Base-by-base conservation (phyloP, 2,888 invertebrate genomes). In the Lordiphosa fenestrarum region DNA sequence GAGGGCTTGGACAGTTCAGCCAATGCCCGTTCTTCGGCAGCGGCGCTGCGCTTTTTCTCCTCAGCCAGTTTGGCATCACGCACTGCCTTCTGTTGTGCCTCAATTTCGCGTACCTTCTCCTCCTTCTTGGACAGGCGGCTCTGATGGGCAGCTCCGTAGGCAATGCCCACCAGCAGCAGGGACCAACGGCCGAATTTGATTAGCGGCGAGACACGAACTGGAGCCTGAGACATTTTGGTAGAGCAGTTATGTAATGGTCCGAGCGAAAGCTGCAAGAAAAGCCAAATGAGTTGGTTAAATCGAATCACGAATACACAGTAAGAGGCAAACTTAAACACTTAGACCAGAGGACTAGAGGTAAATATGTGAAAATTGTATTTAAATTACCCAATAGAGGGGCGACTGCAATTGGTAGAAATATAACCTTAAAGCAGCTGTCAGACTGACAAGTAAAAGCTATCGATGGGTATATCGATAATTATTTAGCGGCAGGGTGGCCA, bases 141-240 rank as follows among this genome's bases (percentile, higher is more conserved):
- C 71, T 95, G 94, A 88, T 95, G 92, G 87, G 93, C 92, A 0
- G 93, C 92, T 49, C 96, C 96, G 73, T 95, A 96, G 0, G 93
- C 85, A 66, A 96, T 90, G 30, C 96, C 96, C 0, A 92, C 90
- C 0, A 92, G 87, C 3, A 96, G 91, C 84, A 96, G 91, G 54
- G 94, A 93, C 95, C 96, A 96, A 86, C 96, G 92, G 58, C 93
- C 93, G 84, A 95, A 95, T 92, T 94, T 94, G 87, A 96, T 96
- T 55, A 95, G 90, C 50, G 96, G 95, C 49, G 95, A 95, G 71
- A 96, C 95, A 86, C 93, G 92, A 68, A 95, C 93, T 75, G 96
- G 95, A 82, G 94, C 84, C 77, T 88, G 88, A 64, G 89, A 88
- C 88, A 88, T 30, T 3, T 30, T 88, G 67, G 71, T 44, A 33